Conservation (phyloP, 2,888 invertebrate genomes). For the Ennomos quercinarius region DNA sequence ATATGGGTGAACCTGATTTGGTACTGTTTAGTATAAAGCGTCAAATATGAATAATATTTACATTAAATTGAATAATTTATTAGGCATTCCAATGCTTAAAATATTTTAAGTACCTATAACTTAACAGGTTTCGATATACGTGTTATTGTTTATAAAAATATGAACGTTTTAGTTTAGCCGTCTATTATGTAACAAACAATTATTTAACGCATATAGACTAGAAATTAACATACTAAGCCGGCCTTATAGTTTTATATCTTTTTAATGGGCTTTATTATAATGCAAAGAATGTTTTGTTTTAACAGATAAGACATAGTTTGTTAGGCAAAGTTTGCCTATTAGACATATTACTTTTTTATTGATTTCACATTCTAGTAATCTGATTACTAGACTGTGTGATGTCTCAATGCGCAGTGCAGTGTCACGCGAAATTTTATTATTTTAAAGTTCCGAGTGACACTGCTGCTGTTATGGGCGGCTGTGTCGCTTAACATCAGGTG, state of each 20-base stretch:
- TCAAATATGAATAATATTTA: constrained; percentile 21
- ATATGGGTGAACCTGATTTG: too few species aligned
- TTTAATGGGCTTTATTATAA: constrained; percentile 9
- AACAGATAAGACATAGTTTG: not conserved
- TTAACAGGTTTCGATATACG: constrained; percentile 18
- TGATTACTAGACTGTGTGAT: too few species aligned
- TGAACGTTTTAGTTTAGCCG: constrained; percentile 21
- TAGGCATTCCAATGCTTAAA: constrained; percentile 12
- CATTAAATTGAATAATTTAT: constrained; percentile 23
- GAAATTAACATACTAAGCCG: constrained; percentile 47
- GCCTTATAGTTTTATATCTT: constrained; percentile 27
- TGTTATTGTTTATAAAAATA: constrained; percentile 33
- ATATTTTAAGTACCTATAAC: constrained; percentile 17
- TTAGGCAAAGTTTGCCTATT: not conserved
- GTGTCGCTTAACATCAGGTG: too few species aligned
- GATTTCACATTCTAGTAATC: too few species aligned
- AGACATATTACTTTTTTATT: too few species aligned
- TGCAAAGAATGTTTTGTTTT: constrained; percentile 1
- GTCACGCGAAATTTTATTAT: too few species aligned
- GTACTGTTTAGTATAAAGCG: not conserved
- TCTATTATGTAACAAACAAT: constrained; percentile 37
- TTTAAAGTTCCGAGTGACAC: too few species aligned
- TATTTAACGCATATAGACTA: constrained; percentile 49
- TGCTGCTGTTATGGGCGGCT: too few species aligned
- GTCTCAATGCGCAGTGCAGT: too few species aligned